Evolutionary conservation across 2,888 invertebrate species (phyloP).

Genomic region (Scaptomyza reducta): DNA sequence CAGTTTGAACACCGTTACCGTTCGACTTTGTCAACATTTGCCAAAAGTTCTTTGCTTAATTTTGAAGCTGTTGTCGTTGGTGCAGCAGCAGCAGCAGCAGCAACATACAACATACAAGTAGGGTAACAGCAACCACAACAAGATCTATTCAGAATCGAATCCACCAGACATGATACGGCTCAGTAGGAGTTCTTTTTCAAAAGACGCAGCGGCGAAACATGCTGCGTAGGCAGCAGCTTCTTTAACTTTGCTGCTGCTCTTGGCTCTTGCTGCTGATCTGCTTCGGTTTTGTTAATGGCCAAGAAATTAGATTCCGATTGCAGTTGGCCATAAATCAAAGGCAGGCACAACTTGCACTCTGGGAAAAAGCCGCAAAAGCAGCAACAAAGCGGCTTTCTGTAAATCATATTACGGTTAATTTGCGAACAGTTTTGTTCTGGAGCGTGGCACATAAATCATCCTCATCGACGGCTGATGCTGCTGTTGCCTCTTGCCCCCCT

Average conservation of each 20-base stretch:
- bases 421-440: constrained; percentile 73
- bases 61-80: constrained; percentile 43
- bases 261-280: constrained; percentile 20
- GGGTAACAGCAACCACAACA: constrained; percentile 22
- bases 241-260: constrained; percentile 10
- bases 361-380: constrained; percentile 42
- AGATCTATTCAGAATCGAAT: constrained; percentile 26
- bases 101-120: constrained; percentile 19
- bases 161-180: constrained; percentile 24
- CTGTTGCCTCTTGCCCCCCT: not conserved
- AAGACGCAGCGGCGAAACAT: constrained; percentile 40
- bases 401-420: constrained; percentile 75
- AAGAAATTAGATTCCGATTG: constrained; percentile 78
- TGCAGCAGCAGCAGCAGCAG: constrained; percentile 13
- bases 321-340: constrained; percentile 74
- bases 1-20: constrained; percentile 52
- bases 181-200: constrained; percentile 55
- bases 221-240: constrained; percentile 62
- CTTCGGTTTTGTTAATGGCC: constrained; percentile 73
- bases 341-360: constrained; percentile 52
- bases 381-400: constrained; percentile 58
- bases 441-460: constrained; percentile 67
- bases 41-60: constrained; percentile 60
- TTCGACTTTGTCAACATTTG: constrained; percentile 68
- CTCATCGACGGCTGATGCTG: constrained; percentile 43